Base-by-base conservation (phyloP, 2,797 vertebrate genomes). In the Phrynocephalus vlangalii region DNA sequence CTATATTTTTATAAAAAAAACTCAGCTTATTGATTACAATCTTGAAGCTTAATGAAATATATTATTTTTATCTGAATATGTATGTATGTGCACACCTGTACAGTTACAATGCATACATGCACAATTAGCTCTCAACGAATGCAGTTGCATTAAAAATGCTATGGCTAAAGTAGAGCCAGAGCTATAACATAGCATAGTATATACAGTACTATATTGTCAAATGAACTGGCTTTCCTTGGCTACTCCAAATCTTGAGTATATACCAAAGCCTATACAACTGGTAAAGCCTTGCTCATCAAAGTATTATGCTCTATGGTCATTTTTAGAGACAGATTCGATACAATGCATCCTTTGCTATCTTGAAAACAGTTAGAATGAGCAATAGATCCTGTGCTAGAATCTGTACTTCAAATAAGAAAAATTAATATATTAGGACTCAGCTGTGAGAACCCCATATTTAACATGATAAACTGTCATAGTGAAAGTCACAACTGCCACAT, bases 311-410 rank as follows among this genome's bases (percentile, higher is more conserved):
- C 44, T 63, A 68, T 88, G 86, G 84, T 72, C 20, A 76, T 68
- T 15, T 77, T 75, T 85, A 86, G 92, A 84, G 94, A 85, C 88
- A 90, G 70, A 10, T 44, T 33, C 15, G 75, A 60, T 76, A 50
- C 28, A 15, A 76, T 75, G 26, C 22, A 68, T 44, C 16, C 7
- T 60, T 20, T 33, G 30, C 30, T 76, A 79, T 24, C 79, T 82
- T 87, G 85, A 92, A 91, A 20, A 63, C 0, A 24, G 6, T 56
- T 77, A 73, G 15, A 73, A 79, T 67, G 79, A 91, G 86, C 90
- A 71, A 88, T 13, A 88, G 88, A 82, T 20, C 33, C 71, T 44
- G n/a, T 85, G 78, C 81, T 88, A 91, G 87, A 80, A 87, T 88
- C 76, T 93, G 24, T 15, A 16, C 52, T 88, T 86, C 85, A 84